Percentiles rank a stretch among this genome's conserved stretches.
Conservation (phyloP, 2,888 invertebrate species). For the Odontothrips loti region DNA sequence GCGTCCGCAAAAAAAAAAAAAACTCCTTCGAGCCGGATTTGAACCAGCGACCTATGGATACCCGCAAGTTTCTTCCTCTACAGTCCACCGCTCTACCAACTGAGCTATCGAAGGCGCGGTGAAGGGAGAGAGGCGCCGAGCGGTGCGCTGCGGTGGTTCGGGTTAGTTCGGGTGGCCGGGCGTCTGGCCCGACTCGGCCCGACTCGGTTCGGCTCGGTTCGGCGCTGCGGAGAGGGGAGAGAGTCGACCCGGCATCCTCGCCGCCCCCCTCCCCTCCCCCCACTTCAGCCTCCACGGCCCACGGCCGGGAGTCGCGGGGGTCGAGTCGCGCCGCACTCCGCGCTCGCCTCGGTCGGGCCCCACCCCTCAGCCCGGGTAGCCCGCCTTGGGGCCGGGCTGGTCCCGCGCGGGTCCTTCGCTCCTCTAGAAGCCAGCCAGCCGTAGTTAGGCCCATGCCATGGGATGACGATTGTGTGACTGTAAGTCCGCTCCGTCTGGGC, state of each 20-base stretch:
- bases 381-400: background rate
- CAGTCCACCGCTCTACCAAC: conserved; percentile 44
- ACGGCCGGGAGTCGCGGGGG: background rate
- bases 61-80: conserved; percentile 34
- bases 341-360: too few relatives aligned
- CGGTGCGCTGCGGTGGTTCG: background rate
- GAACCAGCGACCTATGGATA: conserved; percentile 49
- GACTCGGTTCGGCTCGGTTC: background rate
- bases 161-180: too few relatives aligned
- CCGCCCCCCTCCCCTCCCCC: background rate
- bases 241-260: background rate
- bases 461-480: background rate
- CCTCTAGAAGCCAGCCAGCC: background rate
- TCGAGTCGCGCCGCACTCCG: too few relatives aligned
- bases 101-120: conserved; percentile 39
- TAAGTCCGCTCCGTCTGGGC: background rate
- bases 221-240: background rate
- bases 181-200: background rate
- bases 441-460: background rate
- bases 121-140: background rate
- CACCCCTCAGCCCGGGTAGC: background rate
- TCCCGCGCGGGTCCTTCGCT: background rate
- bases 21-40: conserved; percentile 47
- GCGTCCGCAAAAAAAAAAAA: conserved; percentile 36
- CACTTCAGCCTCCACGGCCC: background rate